phyloP scores from a whole-genome alignment of 2,888 invertebrate species.

The Mechanitis messenoides region DNA sequence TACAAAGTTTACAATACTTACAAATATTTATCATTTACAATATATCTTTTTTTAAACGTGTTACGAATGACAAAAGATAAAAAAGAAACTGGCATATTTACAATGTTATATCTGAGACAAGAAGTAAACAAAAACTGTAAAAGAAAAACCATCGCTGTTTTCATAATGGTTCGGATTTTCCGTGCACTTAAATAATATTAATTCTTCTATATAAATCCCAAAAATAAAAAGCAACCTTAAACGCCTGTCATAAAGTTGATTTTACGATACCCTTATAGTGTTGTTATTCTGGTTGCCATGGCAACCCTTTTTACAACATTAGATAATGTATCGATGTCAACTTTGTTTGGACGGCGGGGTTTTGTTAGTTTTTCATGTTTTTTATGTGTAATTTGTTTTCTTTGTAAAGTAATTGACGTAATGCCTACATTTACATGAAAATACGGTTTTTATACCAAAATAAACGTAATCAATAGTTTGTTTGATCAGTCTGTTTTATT shows the following conservation, averaged over 20 bases:
- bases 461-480: too few species aligned
- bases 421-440: neutral
- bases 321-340: slow-evolving; percentile 22
- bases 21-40: too few species aligned
- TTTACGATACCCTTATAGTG: slow-evolving; percentile 28
- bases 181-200: slow-evolving; percentile 24
- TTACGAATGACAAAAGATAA: too few species aligned
- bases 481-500: too few species aligned
- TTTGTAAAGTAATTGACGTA: neutral
- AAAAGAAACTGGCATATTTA: too few species aligned
- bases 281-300: slow-evolving; percentile 46
- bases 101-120: neutral
- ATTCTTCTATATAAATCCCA: slow-evolving; percentile 9
- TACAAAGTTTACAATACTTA: too few species aligned
- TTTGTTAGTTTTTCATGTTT: slow-evolving; percentile 11
- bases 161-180: slow-evolving; percentile 22
- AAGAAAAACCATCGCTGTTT: slow-evolving; percentile 13
- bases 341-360: slow-evolving; percentile 16
- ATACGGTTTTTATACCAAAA: neutral
- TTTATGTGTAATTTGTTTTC: neutral
- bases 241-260: slow-evolving; percentile 9
- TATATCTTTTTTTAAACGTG: too few species aligned
- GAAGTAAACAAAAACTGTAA: neutral
- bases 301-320: slow-evolving; percentile 32
- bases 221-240: slow-evolving; percentile 14